A percentile compares a stretch with the other conserved stretches of the same genome.
phyloP scores from a whole-genome alignment of 2,888 invertebrate genomes.

The Cerceris ruficornis region DNA sequence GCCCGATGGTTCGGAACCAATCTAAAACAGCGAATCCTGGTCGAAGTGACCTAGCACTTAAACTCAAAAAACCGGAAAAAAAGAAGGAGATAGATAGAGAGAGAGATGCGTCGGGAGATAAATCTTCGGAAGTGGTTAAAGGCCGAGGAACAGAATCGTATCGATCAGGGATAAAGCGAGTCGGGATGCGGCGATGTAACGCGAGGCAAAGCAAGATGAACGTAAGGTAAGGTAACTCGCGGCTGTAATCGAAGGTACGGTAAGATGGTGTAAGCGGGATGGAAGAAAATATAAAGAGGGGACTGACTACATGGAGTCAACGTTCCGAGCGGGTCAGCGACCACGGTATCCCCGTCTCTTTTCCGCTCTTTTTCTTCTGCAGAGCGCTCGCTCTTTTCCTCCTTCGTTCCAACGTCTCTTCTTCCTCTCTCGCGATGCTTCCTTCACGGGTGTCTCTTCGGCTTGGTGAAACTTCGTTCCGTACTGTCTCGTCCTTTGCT shows the following conservation, averaged over 20 bases:
- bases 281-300: conserved; percentile 77
- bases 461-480: conserved; percentile 41
- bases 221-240: conserved; percentile 69
- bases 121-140: neutral
- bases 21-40: no score
- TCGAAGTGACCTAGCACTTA: no score
- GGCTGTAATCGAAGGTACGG: conserved; percentile 69
- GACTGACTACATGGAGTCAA: conserved; percentile 81
- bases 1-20: no score
- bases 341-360: conserved; percentile 72
- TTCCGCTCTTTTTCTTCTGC: conserved; percentile 50
- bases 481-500: conserved; percentile 1
- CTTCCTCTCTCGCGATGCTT: conserved; percentile 36
- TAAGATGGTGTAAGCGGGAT: conserved; percentile 66
- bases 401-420: conserved; percentile 30
- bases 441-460: conserved; percentile 30
- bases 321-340: conserved; percentile 82
- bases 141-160: conserved; percentile 24
- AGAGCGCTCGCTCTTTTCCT: neutral
- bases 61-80: neutral
- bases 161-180: conserved; percentile 42
- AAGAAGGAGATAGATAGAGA: neutral
- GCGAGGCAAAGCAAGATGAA: conserved; percentile 48
- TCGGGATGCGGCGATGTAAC: conserved; percentile 56
- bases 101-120: conserved; percentile 8